A percentile compares a stretch with the other conserved stretches of the same genome.
These are phyloP conservation scores for Papilio polytes DNA, from an alignment of 1,140 invertebrate species.

Conservation along the genomic window DNA sequence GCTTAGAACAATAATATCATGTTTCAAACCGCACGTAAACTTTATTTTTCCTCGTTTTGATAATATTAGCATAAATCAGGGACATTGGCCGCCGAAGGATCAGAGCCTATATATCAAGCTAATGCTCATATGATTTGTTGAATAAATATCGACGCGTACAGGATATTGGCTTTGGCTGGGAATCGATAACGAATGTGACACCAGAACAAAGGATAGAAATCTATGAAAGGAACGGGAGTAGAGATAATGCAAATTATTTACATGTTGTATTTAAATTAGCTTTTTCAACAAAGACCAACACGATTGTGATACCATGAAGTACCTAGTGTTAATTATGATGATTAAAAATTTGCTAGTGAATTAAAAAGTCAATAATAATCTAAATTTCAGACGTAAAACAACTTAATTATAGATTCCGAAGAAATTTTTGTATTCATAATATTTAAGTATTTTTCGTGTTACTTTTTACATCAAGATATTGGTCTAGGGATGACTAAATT, in stretches of 20 bases:
- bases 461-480: not conserved
- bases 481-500: constrained; percentile 60
- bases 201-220: constrained; percentile 60
- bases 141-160: constrained; percentile 77
- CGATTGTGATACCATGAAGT: not conserved
- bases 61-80: constrained; percentile 73
- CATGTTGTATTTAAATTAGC: not conserved
- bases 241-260: not conserved
- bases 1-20: not conserved
- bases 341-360: no score
- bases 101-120: constrained; percentile 79
- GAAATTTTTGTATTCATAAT: not conserved
- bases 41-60: constrained; percentile 43
- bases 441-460: not conserved
- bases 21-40: not conserved
- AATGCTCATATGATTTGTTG: constrained; percentile 81
- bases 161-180: constrained; percentile 72
- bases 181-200: constrained; percentile 75
- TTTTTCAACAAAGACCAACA: not conserved
- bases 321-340: no score
- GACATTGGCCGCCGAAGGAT: constrained; percentile 57
- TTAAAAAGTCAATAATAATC: not conserved
- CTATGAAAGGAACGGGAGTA: not conserved
- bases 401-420: not conserved
- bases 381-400: not conserved